A percentile compares a stretch with the other conserved stretches of the same genome.
phyloP scores from a whole-genome alignment of 2,113 vertebrate species.

The Poecile atricapillus region DNA sequence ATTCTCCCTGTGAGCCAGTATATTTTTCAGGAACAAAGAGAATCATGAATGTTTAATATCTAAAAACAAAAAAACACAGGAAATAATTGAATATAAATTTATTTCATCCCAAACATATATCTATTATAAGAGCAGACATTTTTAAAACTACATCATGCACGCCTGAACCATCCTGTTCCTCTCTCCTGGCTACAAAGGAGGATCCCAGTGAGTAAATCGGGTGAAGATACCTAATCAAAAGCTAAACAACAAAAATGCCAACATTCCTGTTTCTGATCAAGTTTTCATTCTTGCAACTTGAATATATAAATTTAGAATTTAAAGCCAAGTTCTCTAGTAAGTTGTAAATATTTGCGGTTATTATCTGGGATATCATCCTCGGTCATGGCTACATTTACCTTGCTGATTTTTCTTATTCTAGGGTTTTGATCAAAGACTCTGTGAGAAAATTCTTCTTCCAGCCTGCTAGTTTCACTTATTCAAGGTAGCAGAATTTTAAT shows the following conservation, averaged over 20 bases:
- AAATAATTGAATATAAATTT: not conserved
- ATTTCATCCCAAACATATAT: not conserved
- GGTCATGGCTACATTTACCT: not conserved
- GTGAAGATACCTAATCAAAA: not conserved
- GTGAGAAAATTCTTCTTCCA: not conserved
- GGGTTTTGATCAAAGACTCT: not conserved
- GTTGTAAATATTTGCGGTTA: not conserved
- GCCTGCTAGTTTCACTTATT: not conserved
- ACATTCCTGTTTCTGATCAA: not conserved
- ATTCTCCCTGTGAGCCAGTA: not conserved
- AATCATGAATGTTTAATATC: not conserved
- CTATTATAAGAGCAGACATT: not conserved
- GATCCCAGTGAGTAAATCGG: not conserved
- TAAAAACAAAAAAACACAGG: not conserved
- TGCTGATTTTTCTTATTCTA: not conserved
- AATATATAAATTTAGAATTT: not conserved
- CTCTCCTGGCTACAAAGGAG: not conserved
- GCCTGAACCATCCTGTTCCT: not conserved
- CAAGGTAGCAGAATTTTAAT: not conserved
- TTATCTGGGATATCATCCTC: not conserved
- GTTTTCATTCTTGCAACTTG: not conserved
- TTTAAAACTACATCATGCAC: not conserved
- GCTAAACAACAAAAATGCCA: not conserved
- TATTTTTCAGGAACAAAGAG: not conserved
- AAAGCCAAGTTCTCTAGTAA: not conserved